Evolutionary conservation across 2,888 invertebrate genomes (phyloP).

Genomic region (Dynastes tityus): DNA sequence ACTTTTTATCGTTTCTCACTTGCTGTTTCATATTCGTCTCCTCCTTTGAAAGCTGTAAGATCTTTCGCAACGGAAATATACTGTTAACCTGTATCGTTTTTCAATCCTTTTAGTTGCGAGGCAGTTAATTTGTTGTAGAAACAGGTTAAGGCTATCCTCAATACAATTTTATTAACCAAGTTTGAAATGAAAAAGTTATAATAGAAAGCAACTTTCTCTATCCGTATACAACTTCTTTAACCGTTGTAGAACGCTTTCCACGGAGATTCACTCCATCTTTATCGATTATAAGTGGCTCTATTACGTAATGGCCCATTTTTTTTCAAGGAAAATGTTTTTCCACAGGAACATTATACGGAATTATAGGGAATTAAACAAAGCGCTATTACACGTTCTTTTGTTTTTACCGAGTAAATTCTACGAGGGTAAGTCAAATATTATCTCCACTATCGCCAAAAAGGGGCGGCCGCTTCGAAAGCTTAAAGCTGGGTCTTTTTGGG

Average conservation of each 20-base stretch:
- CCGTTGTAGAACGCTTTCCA: background rate
- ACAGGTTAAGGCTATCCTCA: slow-evolving; percentile 1
- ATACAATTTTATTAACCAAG: slow-evolving; percentile 39
- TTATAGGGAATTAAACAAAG: no score
- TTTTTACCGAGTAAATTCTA: no score
- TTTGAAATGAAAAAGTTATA: slow-evolving; percentile 27
- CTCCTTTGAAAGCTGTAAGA: background rate
- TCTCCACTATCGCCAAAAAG: no score
- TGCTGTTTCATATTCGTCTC: background rate
- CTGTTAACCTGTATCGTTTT: slow-evolving; percentile 10
- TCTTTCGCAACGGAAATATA: background rate
- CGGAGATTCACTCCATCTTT: background rate
- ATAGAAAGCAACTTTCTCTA: slow-evolving; percentile 31
- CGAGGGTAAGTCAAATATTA: no score
- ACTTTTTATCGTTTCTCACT: background rate
- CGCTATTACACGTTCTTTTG: no score
- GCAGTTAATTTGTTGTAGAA: slow-evolving; percentile 20
- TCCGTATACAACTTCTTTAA: slow-evolving; percentile 25
- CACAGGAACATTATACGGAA: no score
- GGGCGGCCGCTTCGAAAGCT: no score
- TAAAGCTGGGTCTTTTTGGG: no score
- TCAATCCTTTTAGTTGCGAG: slow-evolving; percentile 8
- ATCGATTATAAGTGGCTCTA: slow-evolving; percentile 11
- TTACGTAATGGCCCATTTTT: background rate
- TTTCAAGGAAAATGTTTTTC: background rate